Conservation (phyloP, 1,140 invertebrate genomes). For the Zaprionus capensis region DNA sequence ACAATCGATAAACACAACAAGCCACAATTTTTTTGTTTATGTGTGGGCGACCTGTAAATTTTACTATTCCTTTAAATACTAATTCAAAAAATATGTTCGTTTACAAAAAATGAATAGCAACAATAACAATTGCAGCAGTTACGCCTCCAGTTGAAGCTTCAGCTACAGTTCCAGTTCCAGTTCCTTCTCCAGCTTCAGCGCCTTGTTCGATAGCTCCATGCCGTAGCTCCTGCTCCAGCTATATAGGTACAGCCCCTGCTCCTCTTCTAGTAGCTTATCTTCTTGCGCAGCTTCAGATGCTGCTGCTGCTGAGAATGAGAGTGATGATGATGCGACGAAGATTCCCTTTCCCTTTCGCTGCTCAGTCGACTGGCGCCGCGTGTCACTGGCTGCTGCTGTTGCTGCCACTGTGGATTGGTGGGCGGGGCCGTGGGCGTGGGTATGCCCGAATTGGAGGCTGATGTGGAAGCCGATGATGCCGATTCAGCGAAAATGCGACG, state of each 20-base stretch:
- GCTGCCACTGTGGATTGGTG: slow-evolving; percentile 50
- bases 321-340: too few species aligned
- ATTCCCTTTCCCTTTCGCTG: slow-evolving; percentile 30
- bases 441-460: slow-evolving; percentile 75
- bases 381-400: slow-evolving; percentile 18
- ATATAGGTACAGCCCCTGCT: neutral
- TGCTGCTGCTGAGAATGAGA: slow-evolving; percentile 32
- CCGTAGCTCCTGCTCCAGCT: neutral
- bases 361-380: slow-evolving; percentile 51
- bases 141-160: neutral
- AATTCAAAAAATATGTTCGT: slow-evolving; percentile 6
- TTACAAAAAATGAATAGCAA: slow-evolving; percentile 25
- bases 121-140: slow-evolving; percentile 28
- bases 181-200: neutral
- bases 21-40: neutral
- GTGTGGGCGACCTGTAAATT: slow-evolving; percentile 24
- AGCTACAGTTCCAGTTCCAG: too few species aligned
- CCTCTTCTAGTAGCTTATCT: slow-evolving; percentile 75
- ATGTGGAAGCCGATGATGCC: slow-evolving; percentile 73
- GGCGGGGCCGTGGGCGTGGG: slow-evolving; percentile 75
- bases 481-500: slow-evolving; percentile 69
- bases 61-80: slow-evolving; percentile 36
- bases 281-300: slow-evolving; percentile 78
- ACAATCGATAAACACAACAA: slow-evolving; percentile 1
- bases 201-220: neutral